Evolutionary conservation across 30 jellyfish, hydroid and myxozoan species (phyloP).

Genomic region (Rhopilema esculentum): DNA sequence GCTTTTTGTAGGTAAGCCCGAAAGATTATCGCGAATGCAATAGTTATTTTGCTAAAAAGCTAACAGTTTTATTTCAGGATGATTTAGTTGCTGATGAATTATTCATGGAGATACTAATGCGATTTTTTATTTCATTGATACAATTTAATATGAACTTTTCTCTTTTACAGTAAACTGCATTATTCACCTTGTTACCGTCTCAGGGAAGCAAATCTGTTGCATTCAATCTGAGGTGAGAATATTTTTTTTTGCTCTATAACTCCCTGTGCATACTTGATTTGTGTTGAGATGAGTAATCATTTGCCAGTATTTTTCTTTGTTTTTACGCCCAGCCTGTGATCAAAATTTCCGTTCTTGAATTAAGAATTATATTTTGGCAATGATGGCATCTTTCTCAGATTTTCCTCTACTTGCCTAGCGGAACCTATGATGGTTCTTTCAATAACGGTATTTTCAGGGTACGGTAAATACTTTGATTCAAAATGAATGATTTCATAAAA

Average conservation of each 20-base stretch:
- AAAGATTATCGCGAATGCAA: not conserved
- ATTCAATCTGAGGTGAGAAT: not conserved
- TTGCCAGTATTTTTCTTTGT: no score
- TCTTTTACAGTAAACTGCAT: not conserved
- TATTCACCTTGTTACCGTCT: not conserved
- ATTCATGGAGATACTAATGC: not conserved
- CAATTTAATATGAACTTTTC: not conserved
- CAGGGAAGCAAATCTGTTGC: not conserved
- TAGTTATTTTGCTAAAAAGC: not conserved
- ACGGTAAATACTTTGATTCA: no score
- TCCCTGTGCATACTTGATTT: no score
- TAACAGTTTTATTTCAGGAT: not conserved
- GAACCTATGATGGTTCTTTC: no score
- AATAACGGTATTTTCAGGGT: no score
- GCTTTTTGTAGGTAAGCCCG: not conserved
- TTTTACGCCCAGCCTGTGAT: no score
- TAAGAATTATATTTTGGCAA: no score
- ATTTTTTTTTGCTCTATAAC: not conserved
- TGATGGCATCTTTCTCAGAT: no score
- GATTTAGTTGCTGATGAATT: not conserved
- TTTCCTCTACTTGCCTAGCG: no score
- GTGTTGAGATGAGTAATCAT: no score
- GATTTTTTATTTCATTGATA: not conserved
- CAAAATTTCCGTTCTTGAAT: no score
- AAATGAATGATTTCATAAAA: no score